Evolutionary conservation across 2,113 vertebrate species (phyloP).

Genomic region (Gallinago undulata): DNA sequence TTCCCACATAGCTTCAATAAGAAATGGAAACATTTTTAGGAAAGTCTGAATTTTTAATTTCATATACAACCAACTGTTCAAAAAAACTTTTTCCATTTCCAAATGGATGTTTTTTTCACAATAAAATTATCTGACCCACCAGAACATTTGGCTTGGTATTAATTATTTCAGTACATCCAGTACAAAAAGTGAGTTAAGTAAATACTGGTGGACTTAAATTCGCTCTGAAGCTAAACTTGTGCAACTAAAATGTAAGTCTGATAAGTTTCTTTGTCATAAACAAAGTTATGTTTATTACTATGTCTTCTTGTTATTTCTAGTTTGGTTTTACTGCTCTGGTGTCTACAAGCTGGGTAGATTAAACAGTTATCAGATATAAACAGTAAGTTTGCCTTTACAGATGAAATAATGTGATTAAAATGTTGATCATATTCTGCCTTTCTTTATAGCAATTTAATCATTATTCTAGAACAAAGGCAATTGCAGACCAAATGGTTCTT

Average conservation of each 20-base stretch:
- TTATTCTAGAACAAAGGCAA: slow-evolving; percentile 93
- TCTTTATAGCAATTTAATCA: slow-evolving; percentile 86
- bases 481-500: slow-evolving; percentile 89
- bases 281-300: background rate
- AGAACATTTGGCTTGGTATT: background rate
- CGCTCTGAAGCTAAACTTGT: background rate
- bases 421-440: background rate
- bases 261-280: background rate
- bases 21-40: background rate
- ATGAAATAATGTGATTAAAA: background rate
- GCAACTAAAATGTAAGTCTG: background rate
- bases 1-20: background rate
- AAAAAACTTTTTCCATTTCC: background rate
- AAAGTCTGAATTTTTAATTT: background rate
- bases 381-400: background rate
- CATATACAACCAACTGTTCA: background rate
- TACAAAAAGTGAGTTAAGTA: background rate
- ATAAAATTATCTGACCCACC: background rate
- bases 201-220: background rate
- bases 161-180: background rate
- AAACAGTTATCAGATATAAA: background rate
- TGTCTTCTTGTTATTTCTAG: background rate
- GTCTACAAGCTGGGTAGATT: background rate
- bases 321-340: background rate
- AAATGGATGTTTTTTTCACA: background rate